These are phyloP conservation scores for Dinothrombium tinctorium DNA, from an alignment of 1,140 invertebrate genomes.

Conservation along the genomic window DNA sequence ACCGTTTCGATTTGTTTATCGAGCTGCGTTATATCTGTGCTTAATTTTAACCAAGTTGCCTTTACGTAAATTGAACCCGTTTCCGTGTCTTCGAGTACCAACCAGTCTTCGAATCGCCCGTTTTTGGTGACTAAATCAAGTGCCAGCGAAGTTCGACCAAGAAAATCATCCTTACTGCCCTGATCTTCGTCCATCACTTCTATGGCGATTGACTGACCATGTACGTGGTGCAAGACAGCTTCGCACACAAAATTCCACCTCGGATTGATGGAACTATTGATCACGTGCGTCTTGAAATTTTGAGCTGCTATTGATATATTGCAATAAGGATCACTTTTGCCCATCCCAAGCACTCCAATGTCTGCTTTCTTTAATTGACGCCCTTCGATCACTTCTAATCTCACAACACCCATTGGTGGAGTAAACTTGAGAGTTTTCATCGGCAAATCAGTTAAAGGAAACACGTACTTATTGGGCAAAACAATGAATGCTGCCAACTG, in stretches of 20 bases:
- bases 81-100: slow-evolving; percentile 74
- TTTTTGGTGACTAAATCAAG: neutral
- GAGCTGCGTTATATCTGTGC: slow-evolving; percentile 27
- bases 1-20: slow-evolving; percentile 22
- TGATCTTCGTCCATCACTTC: slow-evolving; percentile 57
- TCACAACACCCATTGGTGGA: slow-evolving; percentile 38
- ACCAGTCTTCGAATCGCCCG: slow-evolving; percentile 33
- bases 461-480: slow-evolving; percentile 71
- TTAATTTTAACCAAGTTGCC: slow-evolving; percentile 60
- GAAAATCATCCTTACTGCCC: slow-evolving; percentile 48
- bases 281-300: slow-evolving; percentile 61
- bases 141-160: slow-evolving; percentile 35
- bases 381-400: slow-evolving; percentile 67
- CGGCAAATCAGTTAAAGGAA: slow-evolving; percentile 55
- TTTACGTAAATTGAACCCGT: slow-evolving; percentile 70
- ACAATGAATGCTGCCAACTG: slow-evolving; percentile 68
- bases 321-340: slow-evolving; percentile 85
- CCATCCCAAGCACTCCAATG: slow-evolving; percentile 57
- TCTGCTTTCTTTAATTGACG: slow-evolving; percentile 57
- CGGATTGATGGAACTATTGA: slow-evolving; percentile 72
- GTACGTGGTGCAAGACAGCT: slow-evolving; percentile 27
- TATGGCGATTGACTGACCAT: slow-evolving; percentile 47
- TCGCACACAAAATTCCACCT: slow-evolving; percentile 84
- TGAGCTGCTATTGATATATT: slow-evolving; percentile 36
- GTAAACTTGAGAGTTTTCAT: slow-evolving; percentile 51